Evolutionary conservation across 2,113 vertebrate species (phyloP).

Genomic region (Romanogobio albipinnatus): DNA sequence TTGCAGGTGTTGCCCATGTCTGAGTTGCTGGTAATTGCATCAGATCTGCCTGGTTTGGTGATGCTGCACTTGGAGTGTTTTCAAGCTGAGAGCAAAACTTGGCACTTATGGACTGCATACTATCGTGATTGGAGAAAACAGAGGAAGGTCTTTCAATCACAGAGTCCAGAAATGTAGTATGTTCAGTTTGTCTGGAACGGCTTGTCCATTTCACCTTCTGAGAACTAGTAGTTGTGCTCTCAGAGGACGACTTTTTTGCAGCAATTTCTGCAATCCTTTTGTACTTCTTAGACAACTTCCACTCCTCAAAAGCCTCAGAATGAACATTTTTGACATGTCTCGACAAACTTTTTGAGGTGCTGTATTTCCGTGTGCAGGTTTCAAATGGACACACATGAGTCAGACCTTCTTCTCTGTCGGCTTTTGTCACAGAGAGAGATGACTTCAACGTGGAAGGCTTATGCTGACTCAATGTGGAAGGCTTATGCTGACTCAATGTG

Average conservation of each 20-base stretch:
- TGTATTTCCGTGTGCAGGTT: constrained; percentile 91
- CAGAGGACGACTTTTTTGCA: constrained; percentile 68
- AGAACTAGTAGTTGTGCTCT: constrained; percentile 70
- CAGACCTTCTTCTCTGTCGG: constrained; percentile 68
- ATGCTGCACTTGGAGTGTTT: constrained; percentile 45
- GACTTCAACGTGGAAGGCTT: neutral
- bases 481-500: neutral
- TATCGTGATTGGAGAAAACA: constrained; percentile 78
- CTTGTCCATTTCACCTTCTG: constrained; percentile 69
- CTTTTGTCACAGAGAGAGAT: neutral
- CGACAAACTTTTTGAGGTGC: constrained; percentile 95
- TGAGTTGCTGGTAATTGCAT: constrained; percentile 72
- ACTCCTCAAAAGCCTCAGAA: constrained; percentile 92
- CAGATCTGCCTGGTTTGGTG: constrained; percentile 63
- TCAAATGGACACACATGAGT: constrained; percentile 90
- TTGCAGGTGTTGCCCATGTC: constrained; percentile 71
- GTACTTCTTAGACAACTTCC: constrained; percentile 91
- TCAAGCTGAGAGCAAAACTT: constrained; percentile 79
- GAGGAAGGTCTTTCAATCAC: constrained; percentile 63
- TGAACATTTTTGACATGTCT: constrained; percentile 97
- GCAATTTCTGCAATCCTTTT: constrained; percentile 85
- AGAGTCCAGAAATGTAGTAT: constrained; percentile 67
- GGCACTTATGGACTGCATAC: constrained; percentile 78
- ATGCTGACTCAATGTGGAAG: neutral
- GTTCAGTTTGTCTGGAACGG: constrained; percentile 63